Evolutionary conservation across 2,888 invertebrate species (phyloP), one percentile per base, ranked within the genome.

Genomic region (Heliconius sara): DNA sequence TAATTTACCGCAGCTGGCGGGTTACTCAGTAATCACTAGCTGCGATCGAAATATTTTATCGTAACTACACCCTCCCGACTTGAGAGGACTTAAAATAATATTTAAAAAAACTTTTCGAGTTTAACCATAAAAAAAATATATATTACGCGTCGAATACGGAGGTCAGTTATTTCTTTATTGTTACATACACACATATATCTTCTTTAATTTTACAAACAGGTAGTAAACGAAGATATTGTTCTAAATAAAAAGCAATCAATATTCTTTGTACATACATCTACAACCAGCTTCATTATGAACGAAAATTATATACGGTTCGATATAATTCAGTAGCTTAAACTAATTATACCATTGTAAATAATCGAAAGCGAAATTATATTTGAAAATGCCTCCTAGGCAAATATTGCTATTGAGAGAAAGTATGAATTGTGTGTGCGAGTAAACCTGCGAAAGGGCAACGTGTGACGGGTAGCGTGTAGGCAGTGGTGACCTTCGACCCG

Each of bases 321-420:
- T 72, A 65, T 67, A 80, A 78, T 79, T 80, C 79, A 79, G 77
- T 78, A 79, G 80, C 78, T 72, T 78, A 79, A 80, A 79, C 70
- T 83, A 83, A 82, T 82, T 83, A 84, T 83, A 84, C 81, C 81
- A 80, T 83, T 83, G 79, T 81, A 83, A 83, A 81, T 79, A 80
- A 83, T 80, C 80, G 80, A 83, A 84, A 83, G 82, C 80, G 82
- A 83, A 84, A 84, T 78, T 81, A 80, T 80, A 80, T 76, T 67
- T 47, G 78, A 79, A 76, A 83, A 83, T 79, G 80, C 83, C 82
- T 84, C 83, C 85, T 83, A 84, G 83, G 83, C 85, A 84, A 83
- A 85, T 81, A 83, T 81, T 83, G 80, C 82, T 84, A 81, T 83
- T 84, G 78, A 84, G 89, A 86, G 90, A 91, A 91, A 91, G 89